Conservation (phyloP, 2,797 vertebrate genomes). For the Liparis tanakae region DNA sequence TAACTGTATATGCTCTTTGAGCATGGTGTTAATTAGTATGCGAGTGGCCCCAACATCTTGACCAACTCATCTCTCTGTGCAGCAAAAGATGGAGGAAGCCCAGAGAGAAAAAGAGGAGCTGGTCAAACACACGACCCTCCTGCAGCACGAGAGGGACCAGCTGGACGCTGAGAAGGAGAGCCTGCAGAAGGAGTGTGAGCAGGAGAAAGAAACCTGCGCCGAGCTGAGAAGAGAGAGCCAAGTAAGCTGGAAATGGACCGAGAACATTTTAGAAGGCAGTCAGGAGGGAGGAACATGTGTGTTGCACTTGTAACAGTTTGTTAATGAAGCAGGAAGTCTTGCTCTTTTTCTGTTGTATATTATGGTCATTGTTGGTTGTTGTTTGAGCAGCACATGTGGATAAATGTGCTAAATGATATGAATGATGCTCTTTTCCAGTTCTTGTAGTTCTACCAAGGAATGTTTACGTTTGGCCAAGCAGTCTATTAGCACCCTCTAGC, state of each 20-base stretch:
- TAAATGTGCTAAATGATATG: conserved; percentile 8
- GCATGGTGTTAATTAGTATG: not conserved
- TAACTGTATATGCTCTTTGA: not conserved
- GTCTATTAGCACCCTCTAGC: conserved; percentile 82
- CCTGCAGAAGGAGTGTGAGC: conserved; percentile 86
- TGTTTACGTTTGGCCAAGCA: conserved; percentile 42
- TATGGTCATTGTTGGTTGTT: not conserved
- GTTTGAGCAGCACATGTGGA: conserved; percentile 5
- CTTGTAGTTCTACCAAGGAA: not conserved
- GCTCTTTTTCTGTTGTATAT: not conserved
- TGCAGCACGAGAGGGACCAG: conserved; percentile 90
- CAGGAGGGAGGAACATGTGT: not conserved
- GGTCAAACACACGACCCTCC: conserved; percentile 84
- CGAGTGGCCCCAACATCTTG: not conserved
- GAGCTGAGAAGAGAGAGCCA: conserved; percentile 89
- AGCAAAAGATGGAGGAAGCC: conserved; percentile 97
- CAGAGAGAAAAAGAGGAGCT: conserved; percentile 94
- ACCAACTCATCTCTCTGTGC: conserved; percentile 29
- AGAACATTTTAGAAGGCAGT: not conserved
- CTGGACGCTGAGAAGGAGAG: conserved; percentile 87
- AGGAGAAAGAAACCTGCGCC: conserved; percentile 83
- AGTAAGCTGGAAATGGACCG: conserved; percentile 79
- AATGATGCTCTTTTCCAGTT: not conserved
- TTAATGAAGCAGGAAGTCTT: conserved; percentile 4
- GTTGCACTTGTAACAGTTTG: conserved; percentile 14